Percentiles rank a stretch among this genome's conserved stretches.
These are phyloP conservation scores for Pachyseris speciosa DNA, from an alignment of 64 coral and sea anemone genomes.

Conservation along the genomic window DNA sequence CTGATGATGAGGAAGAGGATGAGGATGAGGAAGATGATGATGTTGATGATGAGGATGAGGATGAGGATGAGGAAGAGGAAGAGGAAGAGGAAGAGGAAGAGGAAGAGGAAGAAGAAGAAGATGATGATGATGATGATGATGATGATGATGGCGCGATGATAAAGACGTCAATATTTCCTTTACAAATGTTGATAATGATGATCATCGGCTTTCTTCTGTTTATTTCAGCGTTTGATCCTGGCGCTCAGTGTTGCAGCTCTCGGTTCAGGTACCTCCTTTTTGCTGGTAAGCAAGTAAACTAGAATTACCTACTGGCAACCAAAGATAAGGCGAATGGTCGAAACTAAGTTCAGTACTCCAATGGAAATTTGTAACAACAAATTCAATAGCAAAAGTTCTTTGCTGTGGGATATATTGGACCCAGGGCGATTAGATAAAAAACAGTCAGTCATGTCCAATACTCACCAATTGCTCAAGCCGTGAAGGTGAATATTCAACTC, in stretches of 20 bases:
- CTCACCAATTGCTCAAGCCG: too few species aligned
- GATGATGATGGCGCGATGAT: background rate
- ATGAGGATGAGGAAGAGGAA: background rate
- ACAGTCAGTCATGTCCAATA: too few species aligned
- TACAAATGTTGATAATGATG: too few species aligned
- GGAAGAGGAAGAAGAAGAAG: background rate
- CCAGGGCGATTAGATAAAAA: too few species aligned
- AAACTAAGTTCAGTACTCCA: too few species aligned
- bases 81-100: background rate
- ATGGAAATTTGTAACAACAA: too few species aligned
- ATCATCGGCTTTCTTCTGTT: background rate
- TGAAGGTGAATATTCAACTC: too few species aligned
- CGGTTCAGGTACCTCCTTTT: slow-evolving; percentile 52
- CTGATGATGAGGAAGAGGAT: background rate
- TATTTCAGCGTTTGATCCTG: slow-evolving; percentile 84
- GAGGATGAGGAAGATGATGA: background rate
- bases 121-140: background rate
- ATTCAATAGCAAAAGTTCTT: too few species aligned
- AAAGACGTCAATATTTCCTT: too few species aligned
- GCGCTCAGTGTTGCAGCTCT: slow-evolving; percentile 78
- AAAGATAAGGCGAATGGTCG: too few species aligned
- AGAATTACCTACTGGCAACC: background rate
- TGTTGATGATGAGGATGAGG: background rate
- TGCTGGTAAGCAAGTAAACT: slow-evolving; percentile 63
- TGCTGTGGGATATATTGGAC: too few species aligned